A percentile compares a stretch with the other conserved stretches of the same genome.
phyloP scores from a whole-genome alignment of 2,113 vertebrate genomes.

The Entosphenus tridentatus region DNA sequence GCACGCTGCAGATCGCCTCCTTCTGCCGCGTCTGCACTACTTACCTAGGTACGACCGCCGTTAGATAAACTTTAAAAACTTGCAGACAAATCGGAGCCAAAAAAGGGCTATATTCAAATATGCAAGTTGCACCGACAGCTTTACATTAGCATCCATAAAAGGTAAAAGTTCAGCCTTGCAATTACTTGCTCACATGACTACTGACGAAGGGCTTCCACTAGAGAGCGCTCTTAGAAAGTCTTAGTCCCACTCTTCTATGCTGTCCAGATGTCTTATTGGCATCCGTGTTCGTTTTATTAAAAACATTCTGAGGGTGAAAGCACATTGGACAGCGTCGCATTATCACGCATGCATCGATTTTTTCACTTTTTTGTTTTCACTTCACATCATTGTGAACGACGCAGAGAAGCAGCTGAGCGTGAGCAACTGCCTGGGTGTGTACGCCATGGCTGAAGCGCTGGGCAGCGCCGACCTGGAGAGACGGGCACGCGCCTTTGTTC shows the following conservation, averaged over 20 bases:
- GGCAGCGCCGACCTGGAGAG: conserved; percentile 80
- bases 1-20: conserved; percentile 97
- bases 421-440: conserved; percentile 81
- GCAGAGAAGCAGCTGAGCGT: conserved; percentile 90
- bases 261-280: background rate
- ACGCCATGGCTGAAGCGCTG: conserved; percentile 97
- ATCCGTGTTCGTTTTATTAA: background rate
- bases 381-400: background rate
- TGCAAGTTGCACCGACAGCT: background rate
- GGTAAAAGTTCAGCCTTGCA: no score
- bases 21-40: conserved; percentile 98
- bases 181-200: no score
- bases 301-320: background rate
- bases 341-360: conserved; percentile 9
- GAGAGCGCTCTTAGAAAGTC: background rate
- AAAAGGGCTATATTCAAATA: background rate
- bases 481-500: conserved; percentile 89
- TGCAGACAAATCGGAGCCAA: background rate
- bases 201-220: background rate
- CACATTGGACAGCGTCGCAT: background rate
- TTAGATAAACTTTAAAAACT: background rate
- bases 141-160: background rate
- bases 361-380: conserved; percentile 13
- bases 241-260: background rate
- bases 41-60: conserved; percentile 51